Conservation (phyloP, 2,797 vertebrate species). For the Setipinna tenuifilis region DNA sequence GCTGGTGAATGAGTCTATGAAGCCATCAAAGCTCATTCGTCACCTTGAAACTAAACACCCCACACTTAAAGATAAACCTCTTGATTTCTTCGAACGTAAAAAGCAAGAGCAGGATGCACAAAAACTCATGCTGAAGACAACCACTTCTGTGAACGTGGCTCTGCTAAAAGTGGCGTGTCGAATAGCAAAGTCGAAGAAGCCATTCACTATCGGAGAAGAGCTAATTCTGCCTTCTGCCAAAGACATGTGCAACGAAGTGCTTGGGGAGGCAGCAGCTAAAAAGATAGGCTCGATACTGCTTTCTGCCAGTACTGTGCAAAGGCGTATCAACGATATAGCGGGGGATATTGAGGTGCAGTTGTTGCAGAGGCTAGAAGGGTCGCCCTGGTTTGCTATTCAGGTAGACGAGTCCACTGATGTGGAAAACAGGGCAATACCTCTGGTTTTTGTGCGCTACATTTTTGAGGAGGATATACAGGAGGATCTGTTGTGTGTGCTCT, state of each 20-base stretch:
- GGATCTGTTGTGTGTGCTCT: constrained; percentile 44
- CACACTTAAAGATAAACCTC: constrained; percentile 41
- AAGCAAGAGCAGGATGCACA: constrained; percentile 30
- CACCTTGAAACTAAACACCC: constrained; percentile 39
- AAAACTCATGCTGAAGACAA: constrained; percentile 34
- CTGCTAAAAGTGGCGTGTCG: constrained; percentile 27
- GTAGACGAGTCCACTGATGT: constrained; percentile 51
- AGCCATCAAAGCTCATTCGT: constrained; percentile 41
- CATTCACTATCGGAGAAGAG: constrained; percentile 43
- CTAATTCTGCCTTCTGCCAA: constrained; percentile 48
- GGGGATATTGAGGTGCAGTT: constrained; percentile 49
- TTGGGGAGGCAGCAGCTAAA: constrained; percentile 28
- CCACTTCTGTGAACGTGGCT: constrained; percentile 33
- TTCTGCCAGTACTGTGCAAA: constrained; percentile 40
- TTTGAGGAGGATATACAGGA: constrained; percentile 47
- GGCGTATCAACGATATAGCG: constrained; percentile 41
- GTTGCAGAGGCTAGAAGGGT: constrained; percentile 51
- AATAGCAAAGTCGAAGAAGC: constrained; percentile 45
- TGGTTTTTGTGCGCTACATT: constrained; percentile 42
- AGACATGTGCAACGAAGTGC: constrained; percentile 33
- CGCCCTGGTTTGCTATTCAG: constrained; percentile 53
- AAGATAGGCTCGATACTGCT: constrained; percentile 15
- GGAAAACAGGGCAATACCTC: constrained; percentile 49
- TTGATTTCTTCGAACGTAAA: constrained; percentile 40
- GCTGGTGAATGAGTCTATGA: constrained; percentile 39